phyloP scores from a whole-genome alignment of 2,888 invertebrate species.

The Eremobia ochroleuca region DNA sequence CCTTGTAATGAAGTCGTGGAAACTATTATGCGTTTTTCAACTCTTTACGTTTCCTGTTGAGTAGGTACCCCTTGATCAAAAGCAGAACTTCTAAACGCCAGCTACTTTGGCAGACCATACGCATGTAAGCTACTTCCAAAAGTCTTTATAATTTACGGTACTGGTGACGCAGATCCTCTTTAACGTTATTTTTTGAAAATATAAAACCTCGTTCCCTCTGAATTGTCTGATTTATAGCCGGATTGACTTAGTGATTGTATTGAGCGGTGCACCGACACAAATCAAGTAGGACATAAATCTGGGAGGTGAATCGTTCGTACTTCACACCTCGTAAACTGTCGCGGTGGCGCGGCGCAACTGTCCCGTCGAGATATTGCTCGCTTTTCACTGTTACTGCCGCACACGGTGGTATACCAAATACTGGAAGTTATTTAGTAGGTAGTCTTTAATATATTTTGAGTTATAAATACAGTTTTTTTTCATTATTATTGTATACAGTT shows the following conservation, averaged over 20 bases:
- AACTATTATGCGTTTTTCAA: background rate
- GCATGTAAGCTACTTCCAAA: background rate
- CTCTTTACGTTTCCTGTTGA: background rate
- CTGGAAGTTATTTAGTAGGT: background rate
- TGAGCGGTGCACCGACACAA: constrained; percentile 55
- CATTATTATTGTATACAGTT: background rate
- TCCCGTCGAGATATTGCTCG: constrained; percentile 30
- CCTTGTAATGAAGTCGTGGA: background rate
- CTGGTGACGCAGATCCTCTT: background rate
- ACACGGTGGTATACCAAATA: background rate
- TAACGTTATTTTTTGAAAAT: constrained; percentile 27
- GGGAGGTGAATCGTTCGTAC: constrained; percentile 45
- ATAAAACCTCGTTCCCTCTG: constrained; percentile 12
- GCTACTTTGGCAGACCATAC: background rate
- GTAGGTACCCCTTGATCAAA: background rate
- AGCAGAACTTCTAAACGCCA: background rate
- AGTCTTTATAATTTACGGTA: background rate
- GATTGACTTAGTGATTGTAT: constrained; percentile 62
- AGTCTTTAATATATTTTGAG: background rate
- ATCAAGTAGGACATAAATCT: constrained; percentile 61
- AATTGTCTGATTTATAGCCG: constrained; percentile 43
- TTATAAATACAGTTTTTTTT: background rate
- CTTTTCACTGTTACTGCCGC: constrained; percentile 5
- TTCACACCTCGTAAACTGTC: constrained; percentile 61
- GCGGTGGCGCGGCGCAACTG: constrained; percentile 32